Percentiles rank a stretch among this genome's conserved stretches.
phyloP scores from a whole-genome alignment of 2,888 invertebrate species.

The Diadegma fenestrale region DNA sequence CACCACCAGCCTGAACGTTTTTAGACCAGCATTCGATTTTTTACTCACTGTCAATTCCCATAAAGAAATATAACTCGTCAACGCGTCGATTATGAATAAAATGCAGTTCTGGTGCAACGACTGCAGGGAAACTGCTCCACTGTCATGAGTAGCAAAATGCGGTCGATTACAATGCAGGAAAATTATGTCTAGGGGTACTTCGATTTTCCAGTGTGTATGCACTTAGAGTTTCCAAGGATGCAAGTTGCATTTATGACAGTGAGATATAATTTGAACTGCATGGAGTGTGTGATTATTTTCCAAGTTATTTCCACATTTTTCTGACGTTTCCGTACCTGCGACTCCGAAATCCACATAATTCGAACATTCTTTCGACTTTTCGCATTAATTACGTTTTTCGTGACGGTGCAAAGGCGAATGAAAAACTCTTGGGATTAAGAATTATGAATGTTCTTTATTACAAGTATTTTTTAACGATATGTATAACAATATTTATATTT shows the following conservation, averaged over 20 bases:
- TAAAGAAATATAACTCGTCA: background rate
- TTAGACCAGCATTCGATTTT: background rate
- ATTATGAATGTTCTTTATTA: conserved; percentile 79
- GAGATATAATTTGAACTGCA: background rate
- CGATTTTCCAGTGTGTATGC: background rate
- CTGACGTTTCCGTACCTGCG: background rate
- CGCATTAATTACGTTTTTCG: background rate
- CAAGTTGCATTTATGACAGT: background rate
- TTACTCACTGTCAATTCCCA: background rate
- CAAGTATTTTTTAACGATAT: conserved; percentile 82
- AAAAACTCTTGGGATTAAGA: conserved; percentile 38
- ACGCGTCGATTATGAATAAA: background rate
- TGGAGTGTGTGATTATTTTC: background rate
- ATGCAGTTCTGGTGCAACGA: background rate
- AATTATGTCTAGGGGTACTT: background rate
- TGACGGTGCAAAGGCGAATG: background rate
- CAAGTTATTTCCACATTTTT: background rate
- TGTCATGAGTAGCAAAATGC: background rate
- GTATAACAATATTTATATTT: conserved; percentile 70
- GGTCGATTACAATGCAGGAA: background rate
- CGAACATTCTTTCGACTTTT: background rate
- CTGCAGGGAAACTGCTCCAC: background rate
- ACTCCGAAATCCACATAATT: background rate
- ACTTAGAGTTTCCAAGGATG: background rate
- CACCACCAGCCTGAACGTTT: background rate